These are phyloP conservation scores for Armadillidium nasatum DNA, from an alignment of 1,140 invertebrate genomes.

Conservation along the genomic window DNA sequence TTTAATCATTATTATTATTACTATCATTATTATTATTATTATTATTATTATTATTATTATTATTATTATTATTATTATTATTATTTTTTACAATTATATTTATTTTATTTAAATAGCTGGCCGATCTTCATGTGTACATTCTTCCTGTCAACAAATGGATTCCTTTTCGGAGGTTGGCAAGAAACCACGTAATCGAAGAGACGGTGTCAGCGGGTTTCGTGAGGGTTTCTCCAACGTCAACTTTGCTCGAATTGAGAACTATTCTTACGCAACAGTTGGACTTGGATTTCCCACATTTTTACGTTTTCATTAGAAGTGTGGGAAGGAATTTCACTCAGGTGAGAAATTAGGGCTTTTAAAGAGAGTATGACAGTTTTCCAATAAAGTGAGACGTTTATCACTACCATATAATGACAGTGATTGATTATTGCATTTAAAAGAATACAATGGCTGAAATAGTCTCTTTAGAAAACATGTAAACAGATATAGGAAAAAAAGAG, in stretches of 20 bases:
- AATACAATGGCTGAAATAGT: too few species aligned
- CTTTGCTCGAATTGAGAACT: slow-evolving; percentile 31
- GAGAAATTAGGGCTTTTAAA: neutral
- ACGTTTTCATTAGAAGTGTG: slow-evolving; percentile 40
- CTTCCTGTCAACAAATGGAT: slow-evolving; percentile 41
- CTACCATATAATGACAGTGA: neutral
- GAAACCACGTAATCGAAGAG: slow-evolving; percentile 37
- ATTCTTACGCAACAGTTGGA: slow-evolving; percentile 34
- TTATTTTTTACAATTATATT: neutral
- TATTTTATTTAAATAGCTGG: slow-evolving; percentile 25
- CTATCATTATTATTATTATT: too few species aligned
- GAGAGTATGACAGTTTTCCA: neutral
- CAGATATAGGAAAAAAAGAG: too few species aligned
- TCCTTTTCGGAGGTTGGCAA: slow-evolving; percentile 38
- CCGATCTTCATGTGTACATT: slow-evolving; percentile 40
- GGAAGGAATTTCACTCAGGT: slow-evolving; percentile 43
- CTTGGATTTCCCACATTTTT: slow-evolving; percentile 33
- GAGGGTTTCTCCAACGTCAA: slow-evolving; percentile 27
- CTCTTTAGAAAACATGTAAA: too few species aligned
- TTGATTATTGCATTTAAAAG: too few species aligned
- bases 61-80: too few species aligned
- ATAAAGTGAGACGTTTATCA: neutral
- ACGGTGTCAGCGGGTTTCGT: slow-evolving; percentile 41
- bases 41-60: too few species aligned
- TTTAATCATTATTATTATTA: too few species aligned